Evolutionary conservation across 2,888 invertebrate genomes (phyloP), one percentile per base, ranked within the genome.

Genomic region (Exephanes ischioxanthus): DNA sequence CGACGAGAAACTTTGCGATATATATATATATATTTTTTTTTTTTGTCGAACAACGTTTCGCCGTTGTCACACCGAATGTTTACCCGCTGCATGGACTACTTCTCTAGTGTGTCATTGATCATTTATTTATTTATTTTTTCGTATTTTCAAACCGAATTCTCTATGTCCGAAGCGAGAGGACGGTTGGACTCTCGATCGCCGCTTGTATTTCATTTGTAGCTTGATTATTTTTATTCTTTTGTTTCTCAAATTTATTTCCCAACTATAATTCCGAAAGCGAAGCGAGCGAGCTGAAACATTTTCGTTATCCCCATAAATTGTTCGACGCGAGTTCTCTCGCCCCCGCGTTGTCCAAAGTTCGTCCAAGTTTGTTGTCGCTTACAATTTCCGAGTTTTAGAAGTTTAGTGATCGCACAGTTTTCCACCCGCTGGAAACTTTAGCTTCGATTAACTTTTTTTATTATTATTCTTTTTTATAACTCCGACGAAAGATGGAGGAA

Each of bases 221-320:
- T 71, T 37, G n/a, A 48, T 0, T 67, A 30, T 7, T 22, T 30
- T 30, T 9, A 9, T 33, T 33, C 19, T 45, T n/a, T 73, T 26
- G 16, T 61, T 45, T 58, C 0, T 30, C 9, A 11, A 58, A 26
- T 61, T 16, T 14, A 2, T 3, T 16, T 73, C 2, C 3, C 11
- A 30, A 16, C 1, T 6, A 33, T 33, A 33, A 63, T 6, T 33
- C 6, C 9, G 14, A 11, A 11, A 55, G 55, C 19, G 30, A 30
- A 33, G 33, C 68, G 55, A 55, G 30, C 14, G 51, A 33, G 53
- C 26, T 19, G 37, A 66, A 22, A 22, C 33, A 67, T 55, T 78
- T 58, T 41, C 5, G 41, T 16, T 37, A 30, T 41, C n/a, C 58
- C 55, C 37, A 41, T 68, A 78, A 77, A 77, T 77, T 67, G 55